These are phyloP conservation scores for Monodelphis domestica DNA, from an alignment of 2,797 vertebrate species.

Conservation along the genomic window DNA sequence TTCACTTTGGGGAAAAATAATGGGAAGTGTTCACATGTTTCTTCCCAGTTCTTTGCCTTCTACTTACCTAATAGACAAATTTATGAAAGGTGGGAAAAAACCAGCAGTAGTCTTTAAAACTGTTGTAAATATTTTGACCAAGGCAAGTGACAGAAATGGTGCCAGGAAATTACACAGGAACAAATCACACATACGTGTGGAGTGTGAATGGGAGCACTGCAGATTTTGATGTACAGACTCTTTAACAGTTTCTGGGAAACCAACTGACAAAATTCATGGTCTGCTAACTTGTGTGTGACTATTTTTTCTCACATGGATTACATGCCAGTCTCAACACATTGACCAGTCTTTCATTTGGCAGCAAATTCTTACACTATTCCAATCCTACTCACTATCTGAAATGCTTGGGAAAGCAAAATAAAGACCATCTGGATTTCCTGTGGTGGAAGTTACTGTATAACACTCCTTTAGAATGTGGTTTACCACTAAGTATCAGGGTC, in stretches of 20 bases:
- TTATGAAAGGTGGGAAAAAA: not conserved
- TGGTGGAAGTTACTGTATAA: not conserved
- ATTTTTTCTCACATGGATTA: not conserved
- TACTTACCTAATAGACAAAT: constrained; percentile 15
- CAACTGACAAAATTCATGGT: not conserved
- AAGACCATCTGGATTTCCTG: not conserved
- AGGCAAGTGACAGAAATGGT: constrained; percentile 9
- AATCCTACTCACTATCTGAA: not conserved
- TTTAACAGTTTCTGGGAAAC: not conserved
- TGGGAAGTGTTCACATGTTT: constrained; percentile 21
- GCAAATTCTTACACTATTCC: not conserved
- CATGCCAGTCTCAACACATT: not conserved
- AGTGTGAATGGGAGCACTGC: not conserved
- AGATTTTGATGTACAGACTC: not conserved
- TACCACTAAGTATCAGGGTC: not conserved
- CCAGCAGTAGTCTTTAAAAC: constrained; percentile 8
- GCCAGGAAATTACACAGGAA: not conserved
- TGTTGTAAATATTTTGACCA: constrained; percentile 37
- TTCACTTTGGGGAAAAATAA: constrained; percentile 14
- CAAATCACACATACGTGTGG: not conserved
- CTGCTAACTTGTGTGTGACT: not conserved
- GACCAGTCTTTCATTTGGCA: constrained; percentile 2
- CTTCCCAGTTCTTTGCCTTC: constrained; percentile 11
- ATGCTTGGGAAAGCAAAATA: not conserved
- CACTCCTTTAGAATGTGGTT: not conserved